Base-by-base conservation (phyloP, 2,797 vertebrate species). In the Acanthopagrus latus region DNA sequence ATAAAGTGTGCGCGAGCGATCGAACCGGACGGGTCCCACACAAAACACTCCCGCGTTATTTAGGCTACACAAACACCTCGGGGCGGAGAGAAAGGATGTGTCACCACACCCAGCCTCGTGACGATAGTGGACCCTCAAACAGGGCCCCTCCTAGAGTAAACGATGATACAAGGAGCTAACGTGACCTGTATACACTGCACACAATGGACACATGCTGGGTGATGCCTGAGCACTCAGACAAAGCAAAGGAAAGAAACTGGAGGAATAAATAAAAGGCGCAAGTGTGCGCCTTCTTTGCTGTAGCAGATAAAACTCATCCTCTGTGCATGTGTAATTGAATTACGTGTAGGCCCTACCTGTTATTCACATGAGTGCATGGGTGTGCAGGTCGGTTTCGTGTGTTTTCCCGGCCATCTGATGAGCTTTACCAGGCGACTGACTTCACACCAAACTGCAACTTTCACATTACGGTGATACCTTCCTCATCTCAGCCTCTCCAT, bases 371-470 rank as follows among this genome's bases (percentile, higher is more conserved):
- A 8, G 18, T 66, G 43, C 33, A 25, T 21, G 16, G 14, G 60
- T 76, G 76, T 44, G 16, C n/a, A 38, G 51, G 71, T 71, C 4
- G 44, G 38, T 71, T 83, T 76, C 80, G 70, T 83, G 64, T 85
- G 73, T 75, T 60, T 87, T 64, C 71, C 64, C 58, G 65, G 10
- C 38, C 84, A 72, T 89, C 82, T 88, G 79, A 72, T 64, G 85
- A 82, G 88, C 80, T 85, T 88, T 75, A 77, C 80, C 76, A 78
- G 86, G 82, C 85, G 85, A 88, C 88, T 67, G 89, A 91, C 81
- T 86, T 95, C 86, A 91, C 94, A 95, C 92, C 93, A 90, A 91
- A 93, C 89, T 94, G 93, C 84, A 88, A 93, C 87, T 94, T 92
- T 95, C 88, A 90, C 94, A 91, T 80, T 43, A 80, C 63, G 69